Evolutionary conservation across 2,113 vertebrate species (phyloP), one percentile per base, ranked within the genome.

Genomic region (Sitta europaea): DNA sequence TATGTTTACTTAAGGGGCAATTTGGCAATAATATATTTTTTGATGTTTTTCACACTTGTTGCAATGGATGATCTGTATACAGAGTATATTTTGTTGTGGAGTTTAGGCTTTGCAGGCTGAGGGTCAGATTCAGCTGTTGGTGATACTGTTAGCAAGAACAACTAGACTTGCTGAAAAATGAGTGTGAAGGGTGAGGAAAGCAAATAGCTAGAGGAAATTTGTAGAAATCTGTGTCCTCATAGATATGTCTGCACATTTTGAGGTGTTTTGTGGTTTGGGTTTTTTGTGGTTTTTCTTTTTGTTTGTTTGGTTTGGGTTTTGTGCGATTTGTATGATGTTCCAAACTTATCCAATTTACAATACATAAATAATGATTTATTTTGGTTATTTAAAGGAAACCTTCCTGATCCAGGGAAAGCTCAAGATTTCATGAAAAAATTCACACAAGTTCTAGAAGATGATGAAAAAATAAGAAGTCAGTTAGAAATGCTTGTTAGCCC

Each of bases 351-450:
- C 61, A 59, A 86, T 57, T 59, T 79, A 59, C 11, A 50, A 3
- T 73, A 24, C 28, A n/a, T 92, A 80, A 79, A 33, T 6, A 57
- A 10, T 50, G 71, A 84, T 66, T 79, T 85, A 25, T 90, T 96
- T 96, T 97, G 63, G 25, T 96, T 95, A 38, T 85, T 97, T 97
- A 78, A 97, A 99, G 99, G 98, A 96, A 99, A 99, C 96, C 98
- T 99, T 88, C 99, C 99, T 58, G 99, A 99, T 97, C 99, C 99
- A 21, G 99, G 99, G n/a, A 99, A 99, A 96, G 99, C 99, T 55
- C 99, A 99, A 97, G 99, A 99, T 97, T 99, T 99, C 97, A 99
- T 99, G 97, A 99, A 99, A 97, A 99, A 99, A 96, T 98, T 99
- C 94, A 99, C 99, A 66, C 99, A 99, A 98, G 99, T 99, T 92